A percentile compares a stretch with the other conserved stretches of the same genome.
Evolutionary conservation across 2,888 invertebrate species (phyloP).

Genomic region (Aporophyla lueneburgensis): DNA sequence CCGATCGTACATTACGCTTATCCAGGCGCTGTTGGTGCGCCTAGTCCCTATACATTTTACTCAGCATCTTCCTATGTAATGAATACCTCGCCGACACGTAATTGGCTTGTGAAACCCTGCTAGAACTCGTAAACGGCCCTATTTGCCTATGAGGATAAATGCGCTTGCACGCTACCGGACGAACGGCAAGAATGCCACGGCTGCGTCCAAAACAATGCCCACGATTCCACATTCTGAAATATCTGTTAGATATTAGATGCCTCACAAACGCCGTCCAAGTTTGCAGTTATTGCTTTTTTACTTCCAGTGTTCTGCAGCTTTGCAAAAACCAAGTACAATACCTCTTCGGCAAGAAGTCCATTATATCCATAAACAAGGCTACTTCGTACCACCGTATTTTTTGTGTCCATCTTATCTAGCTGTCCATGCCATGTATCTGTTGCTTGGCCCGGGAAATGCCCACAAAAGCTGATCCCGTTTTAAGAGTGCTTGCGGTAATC

Average conservation of each 20-base stretch:
- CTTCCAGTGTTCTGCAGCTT: slow-evolving; percentile 58
- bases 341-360: slow-evolving; percentile 68
- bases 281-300: slow-evolving; percentile 57
- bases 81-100: slow-evolving; percentile 83
- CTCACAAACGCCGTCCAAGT: slow-evolving; percentile 47
- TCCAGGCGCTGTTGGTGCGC: slow-evolving; percentile 77
- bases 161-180: slow-evolving; percentile 62
- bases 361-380: slow-evolving; percentile 72
- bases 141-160: slow-evolving; percentile 67
- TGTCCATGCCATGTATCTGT: slow-evolving; percentile 74
- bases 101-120: slow-evolving; percentile 79
- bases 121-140: slow-evolving; percentile 75
- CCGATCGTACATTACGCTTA: slow-evolving; percentile 85
- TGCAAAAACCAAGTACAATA: slow-evolving; percentile 64
- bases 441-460: slow-evolving; percentile 70
- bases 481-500: slow-evolving; percentile 83
- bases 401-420: slow-evolving; percentile 73
- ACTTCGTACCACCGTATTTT: slow-evolving; percentile 71
- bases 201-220: slow-evolving; percentile 70
- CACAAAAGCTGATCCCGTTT: slow-evolving; percentile 85
- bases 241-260: slow-evolving; percentile 54
- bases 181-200: slow-evolving; percentile 61
- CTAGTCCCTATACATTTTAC: slow-evolving; percentile 80
- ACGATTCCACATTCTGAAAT: slow-evolving; percentile 66
- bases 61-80: slow-evolving; percentile 81